Base-by-base conservation (phyloP, 2,113 vertebrate species). In the Macquaria australasica region DNA sequence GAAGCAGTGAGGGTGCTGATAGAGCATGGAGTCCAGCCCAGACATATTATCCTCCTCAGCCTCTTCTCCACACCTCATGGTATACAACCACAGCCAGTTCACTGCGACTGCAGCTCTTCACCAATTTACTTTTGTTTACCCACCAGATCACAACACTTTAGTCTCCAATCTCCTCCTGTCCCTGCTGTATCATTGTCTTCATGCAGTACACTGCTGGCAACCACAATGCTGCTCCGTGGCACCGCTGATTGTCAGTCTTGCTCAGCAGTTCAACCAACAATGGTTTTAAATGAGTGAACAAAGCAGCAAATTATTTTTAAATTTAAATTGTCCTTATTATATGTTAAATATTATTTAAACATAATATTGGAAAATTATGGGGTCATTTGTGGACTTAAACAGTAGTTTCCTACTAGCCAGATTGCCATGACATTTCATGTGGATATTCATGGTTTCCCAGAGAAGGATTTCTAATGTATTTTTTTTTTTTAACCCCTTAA, bases 11-110 rank as follows among this genome's bases (percentile, higher is more conserved):
- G 95, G 66, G 98, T 99, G 77, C 96, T 99, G 3, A 96, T 97
- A 77, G 98, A 99, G 91, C 98, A 99, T 0, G 96, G 97, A 14
- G 97, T 99, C 28, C 97, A 97, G 83, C 96, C 98, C 51, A 96
- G 91, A 85, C 97, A 98, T 88, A 99, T 99, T 60, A 98, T 99
- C 89, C 95, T 99, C 45, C 97, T 99, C 79, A 99, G 97, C 92
- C 97, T 98, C 50, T 99, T 99, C 94, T 99, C 97, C 75, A 98
- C 98, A 1, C 98, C 98, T 79, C 97, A 98, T 0, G 98, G 98
- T 99, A 94, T 91, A 96, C 51, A 21, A 53, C 73, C 66, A 43
- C 66, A 56, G 8, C 58, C 51, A 59, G 28, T n/a, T 72, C 43
- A 50, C 43, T 60, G 23, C 77, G 28, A 48, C 55, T 28, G 12